Evolutionary conservation across 1,140 invertebrate species (phyloP).

Genomic region (Procambarus virginalis): DNA sequence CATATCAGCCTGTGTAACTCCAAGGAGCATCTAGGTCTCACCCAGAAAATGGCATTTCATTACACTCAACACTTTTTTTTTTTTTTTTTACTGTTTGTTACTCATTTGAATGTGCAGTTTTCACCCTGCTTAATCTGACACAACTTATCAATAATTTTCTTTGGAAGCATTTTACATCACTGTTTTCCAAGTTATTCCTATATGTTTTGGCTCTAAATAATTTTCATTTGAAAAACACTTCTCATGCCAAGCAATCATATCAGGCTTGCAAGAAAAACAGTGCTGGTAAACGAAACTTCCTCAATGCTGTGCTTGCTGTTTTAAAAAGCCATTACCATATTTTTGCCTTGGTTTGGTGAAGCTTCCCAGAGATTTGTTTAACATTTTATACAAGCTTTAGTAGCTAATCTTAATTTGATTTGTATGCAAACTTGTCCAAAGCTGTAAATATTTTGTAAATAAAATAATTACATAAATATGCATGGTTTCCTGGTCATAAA

Average conservation of each 20-base stretch:
- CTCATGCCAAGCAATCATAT: no score
- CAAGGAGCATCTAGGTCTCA: no score
- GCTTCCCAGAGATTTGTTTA: not conserved
- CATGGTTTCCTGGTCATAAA: not conserved
- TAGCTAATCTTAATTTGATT: not conserved
- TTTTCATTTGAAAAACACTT: no score
- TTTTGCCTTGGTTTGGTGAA: not conserved
- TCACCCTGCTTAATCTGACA: not conserved
- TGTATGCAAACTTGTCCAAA: conserved; percentile 3
- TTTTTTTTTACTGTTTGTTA: not conserved
- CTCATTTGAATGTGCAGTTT: not conserved
- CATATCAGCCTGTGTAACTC: no score
- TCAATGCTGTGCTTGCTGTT: not conserved
- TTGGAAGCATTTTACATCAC: not conserved
- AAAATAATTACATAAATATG: not conserved
- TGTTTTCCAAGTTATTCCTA: no score
- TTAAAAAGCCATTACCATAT: not conserved
- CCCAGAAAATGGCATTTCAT: no score
- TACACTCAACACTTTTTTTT: not conserved
- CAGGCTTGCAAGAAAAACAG: not conserved
- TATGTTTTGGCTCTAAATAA: no score
- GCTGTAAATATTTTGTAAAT: conserved; percentile 14
- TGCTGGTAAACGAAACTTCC: not conserved
- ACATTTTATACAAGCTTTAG: not conserved
- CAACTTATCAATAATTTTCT: not conserved